Evolutionary conservation across 2,113 vertebrate genomes (phyloP).

Genomic region (Psammodynastes pulverulentus): DNA sequence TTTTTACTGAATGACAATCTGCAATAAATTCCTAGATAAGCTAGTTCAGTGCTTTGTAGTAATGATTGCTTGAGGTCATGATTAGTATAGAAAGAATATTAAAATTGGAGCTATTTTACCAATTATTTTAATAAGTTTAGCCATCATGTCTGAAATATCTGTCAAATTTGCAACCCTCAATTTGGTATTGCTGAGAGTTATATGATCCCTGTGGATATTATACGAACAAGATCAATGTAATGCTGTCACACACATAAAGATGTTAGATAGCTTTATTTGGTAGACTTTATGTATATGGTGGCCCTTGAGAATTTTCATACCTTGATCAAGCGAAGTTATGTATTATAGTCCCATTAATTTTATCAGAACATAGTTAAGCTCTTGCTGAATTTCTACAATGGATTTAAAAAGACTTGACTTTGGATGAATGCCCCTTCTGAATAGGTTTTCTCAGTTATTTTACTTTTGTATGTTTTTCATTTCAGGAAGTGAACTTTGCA

Average conservation of each 20-base stretch:
- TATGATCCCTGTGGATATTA: slow-evolving; percentile 36
- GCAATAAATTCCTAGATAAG: background rate
- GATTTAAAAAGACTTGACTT: background rate
- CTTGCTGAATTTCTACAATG: background rate
- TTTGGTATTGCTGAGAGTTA: slow-evolving; percentile 29
- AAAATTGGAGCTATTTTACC: background rate
- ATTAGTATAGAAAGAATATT: background rate
- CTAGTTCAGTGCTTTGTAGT: background rate
- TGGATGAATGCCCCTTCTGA: background rate
- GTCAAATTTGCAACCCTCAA: fast-evolving
- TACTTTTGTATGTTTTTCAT: background rate
- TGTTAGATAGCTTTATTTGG: background rate
- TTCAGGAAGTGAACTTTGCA: background rate
- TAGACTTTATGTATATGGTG: background rate
- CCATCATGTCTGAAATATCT: background rate
- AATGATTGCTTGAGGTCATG: background rate
- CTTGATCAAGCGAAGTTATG: background rate
- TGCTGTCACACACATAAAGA: background rate
- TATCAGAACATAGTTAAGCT: background rate
- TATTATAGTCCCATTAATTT: background rate
- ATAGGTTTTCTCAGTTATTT: background rate
- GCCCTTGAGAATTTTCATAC: background rate
- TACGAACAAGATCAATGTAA: slow-evolving; percentile 7
- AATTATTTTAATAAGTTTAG: background rate
- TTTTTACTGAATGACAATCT: background rate